Percentiles rank a stretch among this genome's conserved stretches.
Conservation (phyloP, 2,113 vertebrate species). For the Peromyscus californicus region DNA sequence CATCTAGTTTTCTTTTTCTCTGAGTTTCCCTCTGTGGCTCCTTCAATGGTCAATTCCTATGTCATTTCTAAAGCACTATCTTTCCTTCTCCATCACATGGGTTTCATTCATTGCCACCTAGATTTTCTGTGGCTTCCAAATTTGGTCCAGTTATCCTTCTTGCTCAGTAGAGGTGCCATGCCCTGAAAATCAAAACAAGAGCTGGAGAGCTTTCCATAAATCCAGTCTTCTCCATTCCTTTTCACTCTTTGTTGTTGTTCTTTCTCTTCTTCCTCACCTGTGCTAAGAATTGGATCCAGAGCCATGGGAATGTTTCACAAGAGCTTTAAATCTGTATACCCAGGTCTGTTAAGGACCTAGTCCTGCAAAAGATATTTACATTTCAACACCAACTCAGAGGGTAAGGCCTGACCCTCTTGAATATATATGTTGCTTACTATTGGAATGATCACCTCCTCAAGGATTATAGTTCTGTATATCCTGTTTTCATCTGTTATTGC, state of each 20-base stretch:
- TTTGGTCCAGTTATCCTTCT: not conserved
- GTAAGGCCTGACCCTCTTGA: not conserved
- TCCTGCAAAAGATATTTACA: not conserved
- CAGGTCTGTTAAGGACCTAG: not conserved
- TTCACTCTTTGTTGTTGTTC: not conserved
- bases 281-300: not conserved
- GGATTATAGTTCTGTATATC: accelerated
- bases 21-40: not conserved
- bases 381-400: not conserved
- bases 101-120: not conserved
- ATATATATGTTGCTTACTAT: not conserved
- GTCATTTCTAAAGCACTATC: not conserved
- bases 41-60: not conserved
- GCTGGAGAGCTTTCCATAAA: not conserved
- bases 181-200: not conserved
- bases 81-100: not conserved
- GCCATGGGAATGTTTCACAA: not conserved
- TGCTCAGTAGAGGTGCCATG: not conserved
- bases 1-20: not conserved
- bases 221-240: not conserved
- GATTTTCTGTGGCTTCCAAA: not conserved
- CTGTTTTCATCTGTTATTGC: not conserved
- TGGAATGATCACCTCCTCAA: not conserved
- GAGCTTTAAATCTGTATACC: not conserved
- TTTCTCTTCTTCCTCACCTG: not conserved